phyloP scores from a whole-genome alignment of 2,113 vertebrate species.

The Nerophis ophidion region DNA sequence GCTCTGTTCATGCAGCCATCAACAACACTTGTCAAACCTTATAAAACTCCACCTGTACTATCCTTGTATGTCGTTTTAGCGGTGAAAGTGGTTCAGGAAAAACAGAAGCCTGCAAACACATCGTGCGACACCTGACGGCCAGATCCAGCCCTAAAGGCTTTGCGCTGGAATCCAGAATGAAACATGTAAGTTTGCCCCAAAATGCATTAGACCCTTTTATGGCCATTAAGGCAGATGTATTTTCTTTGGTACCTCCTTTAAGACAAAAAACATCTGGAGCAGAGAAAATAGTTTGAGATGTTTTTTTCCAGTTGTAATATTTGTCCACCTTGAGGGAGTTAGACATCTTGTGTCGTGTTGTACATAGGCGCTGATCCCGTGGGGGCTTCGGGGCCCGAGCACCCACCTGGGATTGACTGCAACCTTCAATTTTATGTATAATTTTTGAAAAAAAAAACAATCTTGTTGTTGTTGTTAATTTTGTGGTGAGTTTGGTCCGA shows the following conservation, averaged over 20 bases:
- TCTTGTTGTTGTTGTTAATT: too few species aligned
- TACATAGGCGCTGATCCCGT: too few species aligned
- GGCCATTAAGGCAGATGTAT: not conserved
- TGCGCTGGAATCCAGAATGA: conserved; percentile 78
- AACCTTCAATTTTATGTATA: too few species aligned
- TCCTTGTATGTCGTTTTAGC: conserved; percentile 57
- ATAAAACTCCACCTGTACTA: not conserved
- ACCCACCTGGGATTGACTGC: too few species aligned
- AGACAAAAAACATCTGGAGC: not conserved
- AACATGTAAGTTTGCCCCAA: conserved; percentile 76
- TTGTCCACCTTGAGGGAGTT: too few species aligned
- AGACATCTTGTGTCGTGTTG: too few species aligned
- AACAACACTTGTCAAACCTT: not conserved
- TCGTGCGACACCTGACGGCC: conserved; percentile 81
- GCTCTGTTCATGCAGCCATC: not conserved
- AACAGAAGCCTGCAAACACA: conserved; percentile 85
- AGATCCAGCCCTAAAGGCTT: conserved; percentile 74
- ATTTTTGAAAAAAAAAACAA: too few species aligned
- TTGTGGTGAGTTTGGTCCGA: too few species aligned
- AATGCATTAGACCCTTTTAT: not conserved
- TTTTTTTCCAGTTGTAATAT: too few species aligned
- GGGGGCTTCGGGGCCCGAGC: too few species aligned
- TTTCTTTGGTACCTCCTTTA: not conserved
- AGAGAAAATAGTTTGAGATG: not conserved
- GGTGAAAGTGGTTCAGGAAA: conserved; percentile 96